Base-by-base conservation (phyloP, 1,140 invertebrate genomes). In the Muscidifurax raptorellus region DNA sequence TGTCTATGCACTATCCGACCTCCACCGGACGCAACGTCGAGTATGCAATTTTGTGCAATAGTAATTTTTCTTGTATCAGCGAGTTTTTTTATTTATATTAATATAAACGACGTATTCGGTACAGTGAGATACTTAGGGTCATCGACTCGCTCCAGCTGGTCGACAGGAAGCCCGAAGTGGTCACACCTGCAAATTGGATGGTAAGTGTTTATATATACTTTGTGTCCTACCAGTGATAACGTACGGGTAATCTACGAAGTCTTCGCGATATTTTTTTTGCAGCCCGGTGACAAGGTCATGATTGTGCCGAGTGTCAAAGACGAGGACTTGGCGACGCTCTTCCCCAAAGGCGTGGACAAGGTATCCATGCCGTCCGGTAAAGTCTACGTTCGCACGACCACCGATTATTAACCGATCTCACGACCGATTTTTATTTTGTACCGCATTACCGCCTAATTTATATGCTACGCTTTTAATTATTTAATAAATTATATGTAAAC, bases 21-120 rank as follows among this genome's bases (percentile, higher is more conserved):
- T 98, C 97, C 22, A 98, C 97, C 69, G 98, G 98, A 59, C 95
- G 98, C 85, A 98, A 98, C 92, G 97, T 99, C 88, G 95, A 97
- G 97, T 98, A 93, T 95, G 96, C n/a, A n/a, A n/a, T 95, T 79
- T 78, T 64, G n/a, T 6, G 59, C 27, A 69, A 36, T 75, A 22
- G 4, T 40, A 40, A 2, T 75, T 36, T 13, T 13, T 12, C 13
- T 12, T 10, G 13, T 32, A 12, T 72, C 27, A 12, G 27, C 36
- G 69, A 15, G 15, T 7, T 40, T 6, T 2, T 40, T 6, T 40
- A n/a, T n/a, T n/a, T n/a, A n/a, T 40, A 40, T 40, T 10, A 64
- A 59, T 28, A 15, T 28, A 15, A 15, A 28, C n/a, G 13, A 84
- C 83, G 76, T 87, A 87, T 84, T 75, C 89, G 87, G 95, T 95